Evolutionary conservation across 2,888 invertebrate genomes (phyloP), one percentile per base, ranked within the genome.

Genomic region (Pseudococcus viburni): DNA sequence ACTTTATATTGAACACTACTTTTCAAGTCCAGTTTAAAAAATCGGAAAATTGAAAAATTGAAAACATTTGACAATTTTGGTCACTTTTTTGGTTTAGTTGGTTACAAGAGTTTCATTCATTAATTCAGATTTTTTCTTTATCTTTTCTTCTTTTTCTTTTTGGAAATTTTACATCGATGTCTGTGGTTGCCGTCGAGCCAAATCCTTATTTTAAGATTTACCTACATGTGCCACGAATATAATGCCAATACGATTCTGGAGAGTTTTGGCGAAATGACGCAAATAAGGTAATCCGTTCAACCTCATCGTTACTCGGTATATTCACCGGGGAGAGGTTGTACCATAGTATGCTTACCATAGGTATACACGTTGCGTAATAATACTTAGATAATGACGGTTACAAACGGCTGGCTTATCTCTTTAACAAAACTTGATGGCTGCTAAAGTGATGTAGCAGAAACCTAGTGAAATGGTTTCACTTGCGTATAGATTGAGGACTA

Each of bases 361-460:
- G 51, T 15, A 12, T 51, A 51, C 12, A 51, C 51, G 51, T 17
- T 17, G 12, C 17, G 51, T 51, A 51, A 51, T 51, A 51, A 51
- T 51, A 51, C 51, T 51, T 51, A 51, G 51, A 51, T 51, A 51
- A 51, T 51, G 51, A 51, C 51, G 51, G 51, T 51, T 51, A 51
- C 51, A 17, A 51, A 51, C 51, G 51, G 4, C 51, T 51, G 15
- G 51, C 51, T 51, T 51, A 51, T 51, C 51, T 51, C 51, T 51
- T 51, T 51, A 51, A 51, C 51, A 51, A 51, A 51, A 51, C 51
- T 51, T 51, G 51, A 51, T 51, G 51, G 51, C 51, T 15, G 51
- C 51, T 15, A 17, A 15, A 17, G 51, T 33, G 26, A 33, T 15
- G 51, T 17, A 51, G 51, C 4, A 51, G 51, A 51, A 51, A 51